These are phyloP conservation scores for Poeciliopsis turneri DNA, from an alignment of 2,797 vertebrate species.

Conservation along the genomic window DNA sequence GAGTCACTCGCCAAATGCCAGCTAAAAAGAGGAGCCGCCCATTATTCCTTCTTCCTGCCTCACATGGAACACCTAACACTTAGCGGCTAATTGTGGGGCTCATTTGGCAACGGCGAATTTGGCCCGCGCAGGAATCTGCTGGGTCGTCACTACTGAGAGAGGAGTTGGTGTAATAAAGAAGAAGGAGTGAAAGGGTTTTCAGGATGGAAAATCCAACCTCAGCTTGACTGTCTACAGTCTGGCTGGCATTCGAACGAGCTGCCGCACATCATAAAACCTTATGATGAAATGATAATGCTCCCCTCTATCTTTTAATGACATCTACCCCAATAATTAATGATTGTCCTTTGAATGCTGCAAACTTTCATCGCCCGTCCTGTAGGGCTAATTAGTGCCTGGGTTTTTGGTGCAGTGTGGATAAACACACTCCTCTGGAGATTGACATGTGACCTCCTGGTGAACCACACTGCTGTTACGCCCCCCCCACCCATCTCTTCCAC, in stretches of 20 bases:
- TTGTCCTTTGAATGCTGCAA: neutral
- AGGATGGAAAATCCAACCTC: constrained; percentile 28
- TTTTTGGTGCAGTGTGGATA: neutral
- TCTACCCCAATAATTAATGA: constrained; percentile 22
- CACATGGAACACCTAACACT: constrained; percentile 35
- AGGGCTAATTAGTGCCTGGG: constrained; percentile 3
- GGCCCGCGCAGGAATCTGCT: constrained; percentile 52
- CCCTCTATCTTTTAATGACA: neutral
- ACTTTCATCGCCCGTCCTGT: neutral
- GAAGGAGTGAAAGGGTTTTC: constrained; percentile 11
- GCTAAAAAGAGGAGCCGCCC: constrained; percentile 8
- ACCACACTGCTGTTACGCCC: constrained; percentile 38
- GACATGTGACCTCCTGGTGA: constrained; percentile 64
- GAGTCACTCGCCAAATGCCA: neutral
- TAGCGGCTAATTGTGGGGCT: constrained; percentile 39
- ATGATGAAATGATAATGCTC: neutral
- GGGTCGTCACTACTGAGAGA: constrained; percentile 40
- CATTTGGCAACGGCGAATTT: constrained; percentile 46
- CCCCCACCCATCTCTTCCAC: neutral
- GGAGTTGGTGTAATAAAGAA: constrained; percentile 5
- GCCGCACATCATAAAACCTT: constrained; percentile 10
- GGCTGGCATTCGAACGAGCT: constrained; percentile 28
- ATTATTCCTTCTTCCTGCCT: constrained; percentile 2
- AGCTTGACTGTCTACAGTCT: constrained; percentile 16
- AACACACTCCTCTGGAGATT: constrained; percentile 33